Conservation (phyloP, 2,113 vertebrate genomes). For the Anguilla japonica region DNA sequence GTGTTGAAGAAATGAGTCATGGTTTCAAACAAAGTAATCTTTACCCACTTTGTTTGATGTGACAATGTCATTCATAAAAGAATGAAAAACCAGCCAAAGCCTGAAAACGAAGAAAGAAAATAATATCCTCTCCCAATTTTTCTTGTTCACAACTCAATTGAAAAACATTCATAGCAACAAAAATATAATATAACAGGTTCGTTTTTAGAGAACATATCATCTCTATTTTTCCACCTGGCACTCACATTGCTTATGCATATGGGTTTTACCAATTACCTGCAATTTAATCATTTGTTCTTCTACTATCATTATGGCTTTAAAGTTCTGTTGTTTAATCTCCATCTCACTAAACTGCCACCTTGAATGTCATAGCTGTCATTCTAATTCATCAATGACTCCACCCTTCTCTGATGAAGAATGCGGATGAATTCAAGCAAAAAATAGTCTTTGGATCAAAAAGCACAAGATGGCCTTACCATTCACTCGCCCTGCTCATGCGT, state of each 20-base stretch:
- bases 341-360: not conserved
- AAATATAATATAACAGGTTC: not conserved
- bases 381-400: not conserved
- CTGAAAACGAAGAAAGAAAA: too few relatives aligned
- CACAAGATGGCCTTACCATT: slow-evolving; percentile 17
- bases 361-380: not conserved
- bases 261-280: not conserved
- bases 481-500: slow-evolving; percentile 26
- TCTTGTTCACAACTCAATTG: not conserved
- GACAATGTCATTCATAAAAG: not conserved
- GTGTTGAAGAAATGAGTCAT: not conserved
- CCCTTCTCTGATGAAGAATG: slow-evolving; percentile 41
- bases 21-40: not conserved
- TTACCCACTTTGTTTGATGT: not conserved
- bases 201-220: not conserved
- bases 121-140: too few relatives aligned
- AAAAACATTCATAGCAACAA: not conserved
- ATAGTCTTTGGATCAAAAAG: slow-evolving; percentile 26
- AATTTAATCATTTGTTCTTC: not conserved
- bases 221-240: not conserved
- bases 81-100: too few relatives aligned
- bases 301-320: not conserved
- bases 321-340: not conserved
- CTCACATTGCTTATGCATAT: not conserved
- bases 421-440: slow-evolving; percentile 8